Evolutionary conservation across 2,797 vertebrate genomes (phyloP).

Genomic region (Syngnathus rostellatus): DNA sequence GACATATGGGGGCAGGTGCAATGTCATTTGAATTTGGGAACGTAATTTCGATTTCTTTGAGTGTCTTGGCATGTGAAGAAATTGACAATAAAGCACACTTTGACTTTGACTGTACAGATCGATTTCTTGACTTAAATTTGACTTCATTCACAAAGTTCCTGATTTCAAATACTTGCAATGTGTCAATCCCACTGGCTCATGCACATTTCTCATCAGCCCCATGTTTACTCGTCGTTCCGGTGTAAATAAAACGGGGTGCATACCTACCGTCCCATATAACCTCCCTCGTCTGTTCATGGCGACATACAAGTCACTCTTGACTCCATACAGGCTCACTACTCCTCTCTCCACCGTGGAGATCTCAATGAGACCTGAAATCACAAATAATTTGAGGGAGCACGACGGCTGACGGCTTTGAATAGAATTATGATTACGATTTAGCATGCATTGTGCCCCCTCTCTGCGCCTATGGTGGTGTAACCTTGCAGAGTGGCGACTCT

Average conservation of each 20-base stretch:
- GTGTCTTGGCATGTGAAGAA: too few species aligned
- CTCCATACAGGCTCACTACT: slow-evolving; percentile 86
- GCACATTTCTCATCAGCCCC: neutral
- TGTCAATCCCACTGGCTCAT: neutral
- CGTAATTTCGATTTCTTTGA: too few species aligned
- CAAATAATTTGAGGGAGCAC: neutral
- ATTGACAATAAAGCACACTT: too few species aligned
- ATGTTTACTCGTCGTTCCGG: neutral
- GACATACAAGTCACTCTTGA: slow-evolving; percentile 81
- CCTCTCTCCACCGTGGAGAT: slow-evolving; percentile 93
- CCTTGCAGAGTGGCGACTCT: slow-evolving; percentile 54
- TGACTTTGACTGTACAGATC: neutral
- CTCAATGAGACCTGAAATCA: slow-evolving; percentile 80
- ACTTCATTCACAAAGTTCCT: neutral
- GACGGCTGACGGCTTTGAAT: neutral
- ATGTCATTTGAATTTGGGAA: neutral
- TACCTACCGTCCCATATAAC: slow-evolving; percentile 90
- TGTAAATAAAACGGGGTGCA: slow-evolving; percentile 28
- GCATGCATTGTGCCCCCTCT: slow-evolving; percentile 18
- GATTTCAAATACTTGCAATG: neutral
- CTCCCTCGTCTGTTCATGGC: slow-evolving; percentile 90
- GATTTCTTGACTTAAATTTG: neutral
- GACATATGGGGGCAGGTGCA: neutral
- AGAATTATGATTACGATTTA: neutral
- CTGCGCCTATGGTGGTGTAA: slow-evolving; percentile 53